Conservation (phyloP, 1,140 invertebrate species). For the Campoletis sonorensis region DNA sequence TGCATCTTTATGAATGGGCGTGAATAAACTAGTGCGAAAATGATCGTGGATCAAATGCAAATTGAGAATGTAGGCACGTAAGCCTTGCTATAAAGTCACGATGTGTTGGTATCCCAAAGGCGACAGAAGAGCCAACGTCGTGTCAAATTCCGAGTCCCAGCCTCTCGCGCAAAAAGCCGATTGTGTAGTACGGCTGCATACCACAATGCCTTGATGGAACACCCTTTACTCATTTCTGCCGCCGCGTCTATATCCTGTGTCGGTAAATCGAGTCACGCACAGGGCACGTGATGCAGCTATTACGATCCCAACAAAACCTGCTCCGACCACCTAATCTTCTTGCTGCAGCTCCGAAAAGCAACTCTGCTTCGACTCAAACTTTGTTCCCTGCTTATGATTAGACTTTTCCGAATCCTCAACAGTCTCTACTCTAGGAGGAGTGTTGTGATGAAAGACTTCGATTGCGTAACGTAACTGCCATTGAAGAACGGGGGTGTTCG, state of each 20-base stretch:
- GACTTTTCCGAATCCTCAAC: too few species aligned
- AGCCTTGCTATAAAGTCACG: too few species aligned
- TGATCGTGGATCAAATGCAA: conserved; percentile 30
- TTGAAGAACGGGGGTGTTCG: too few species aligned
- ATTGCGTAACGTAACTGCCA: too few species aligned
- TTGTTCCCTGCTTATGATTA: neutral
- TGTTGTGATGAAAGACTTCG: too few species aligned
- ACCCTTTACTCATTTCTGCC: neutral
- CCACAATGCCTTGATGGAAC: conserved; percentile 43
- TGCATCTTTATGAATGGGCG: conserved; percentile 4
- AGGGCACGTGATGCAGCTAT: conserved; percentile 47
- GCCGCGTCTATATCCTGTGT: conserved; percentile 26
- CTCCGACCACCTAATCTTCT: neutral
- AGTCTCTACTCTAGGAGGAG: too few species aligned
- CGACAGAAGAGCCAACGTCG: too few species aligned
- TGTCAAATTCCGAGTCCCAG: too few species aligned
- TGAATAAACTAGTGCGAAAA: neutral
- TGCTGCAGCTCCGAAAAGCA: neutral
- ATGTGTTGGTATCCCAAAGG: neutral
- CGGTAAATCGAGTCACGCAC: conserved; percentile 50
- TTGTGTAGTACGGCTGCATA: too few species aligned
- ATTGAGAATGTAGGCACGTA: neutral
- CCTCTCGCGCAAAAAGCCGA: too few species aligned
- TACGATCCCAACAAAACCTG: conserved; percentile 32
- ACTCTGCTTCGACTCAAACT: conserved; percentile 29